phyloP scores from a whole-genome alignment of 2,113 vertebrate genomes.

The Austrofundulus limnaeus region DNA sequence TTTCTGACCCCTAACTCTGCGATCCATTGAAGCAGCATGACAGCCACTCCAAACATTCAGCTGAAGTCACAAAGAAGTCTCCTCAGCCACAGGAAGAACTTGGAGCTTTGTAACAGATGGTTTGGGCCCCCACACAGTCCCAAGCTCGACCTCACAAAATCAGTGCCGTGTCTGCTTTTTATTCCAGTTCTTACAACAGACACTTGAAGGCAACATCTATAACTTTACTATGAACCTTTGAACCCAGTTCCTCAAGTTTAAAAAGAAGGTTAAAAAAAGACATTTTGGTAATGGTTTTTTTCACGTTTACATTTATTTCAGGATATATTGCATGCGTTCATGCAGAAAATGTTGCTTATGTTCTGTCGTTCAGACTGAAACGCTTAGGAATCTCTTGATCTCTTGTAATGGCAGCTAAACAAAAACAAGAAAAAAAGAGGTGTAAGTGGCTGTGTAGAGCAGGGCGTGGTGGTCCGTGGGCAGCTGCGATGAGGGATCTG shows the following conservation, averaged over 20 bases:
- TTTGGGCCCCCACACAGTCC: background rate
- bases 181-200: background rate
- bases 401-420: too few relatives aligned
- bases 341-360: too few relatives aligned
- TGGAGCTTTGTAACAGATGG: background rate
- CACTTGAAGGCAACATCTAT: background rate
- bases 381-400: too few relatives aligned
- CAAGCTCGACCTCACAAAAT: background rate
- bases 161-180: background rate
- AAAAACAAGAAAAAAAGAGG: too few relatives aligned
- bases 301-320: too few relatives aligned
- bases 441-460: too few relatives aligned
- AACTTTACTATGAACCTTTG: too few relatives aligned
- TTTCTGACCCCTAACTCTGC: background rate
- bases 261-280: too few relatives aligned
- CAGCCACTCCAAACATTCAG: background rate
- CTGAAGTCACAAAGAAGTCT: background rate
- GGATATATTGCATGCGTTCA: too few relatives aligned
- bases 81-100: background rate
- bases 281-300: too few relatives aligned
- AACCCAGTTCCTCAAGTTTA: too few relatives aligned
- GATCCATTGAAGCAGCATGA: background rate
- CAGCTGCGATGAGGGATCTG: background rate
- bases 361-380: too few relatives aligned
- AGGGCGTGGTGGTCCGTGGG: constrained; percentile 1